Base-by-base conservation (phyloP, 2,888 invertebrate species). In the Rhamphomyia laevipes region DNA sequence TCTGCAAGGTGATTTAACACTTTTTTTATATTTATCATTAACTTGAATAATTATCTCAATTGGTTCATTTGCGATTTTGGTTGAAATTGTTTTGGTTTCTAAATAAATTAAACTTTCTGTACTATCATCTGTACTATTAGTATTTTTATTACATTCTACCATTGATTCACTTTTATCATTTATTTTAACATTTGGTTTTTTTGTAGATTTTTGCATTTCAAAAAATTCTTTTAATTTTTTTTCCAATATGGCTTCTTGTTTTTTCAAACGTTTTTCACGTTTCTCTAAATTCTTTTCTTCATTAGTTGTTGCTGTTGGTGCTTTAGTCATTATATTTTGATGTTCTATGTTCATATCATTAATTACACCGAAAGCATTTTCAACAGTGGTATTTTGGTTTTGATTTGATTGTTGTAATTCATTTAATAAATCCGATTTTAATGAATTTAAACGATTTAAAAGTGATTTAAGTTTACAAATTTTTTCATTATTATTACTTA, bases 21-120 rank as follows among this genome's bases (percentile, higher is more conserved):
- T 12, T 23, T 12, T 53, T 13, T 57, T 57, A 6, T 55, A 55
- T 23, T 61, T 58, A 46, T 61, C 60, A 18, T 52, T 58, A 1
- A 68, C 56, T 43, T 64, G 65, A 3, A 68, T 68, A 3, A 68
- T 53, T 17, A 68, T 66, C 49, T 68, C 62, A 3, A 65, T 43
- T 0, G 65, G 65, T 30, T 46, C 41, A 3, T 49, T 45, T 9
- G 49, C 10, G 43, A 45, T 45, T 30, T 53, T 51, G 2, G 45
- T 44, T 12, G 41, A 12, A 4, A 41, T 43, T 18, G 40, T 23
- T 18, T 52, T 50, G 21, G 40, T 48, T 5, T 51, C 49, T 10
- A 47, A 48, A 41, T 23, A 50, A 37, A n/a, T 15, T 30, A 12
- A 33, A 21, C 3, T 31, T 45, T 49, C 27, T 17, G 21, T 11